Percentiles rank a stretch among this genome's conserved stretches.
Conservation (phyloP, 2,113 vertebrate genomes). For the Cygnus atratus region DNA sequence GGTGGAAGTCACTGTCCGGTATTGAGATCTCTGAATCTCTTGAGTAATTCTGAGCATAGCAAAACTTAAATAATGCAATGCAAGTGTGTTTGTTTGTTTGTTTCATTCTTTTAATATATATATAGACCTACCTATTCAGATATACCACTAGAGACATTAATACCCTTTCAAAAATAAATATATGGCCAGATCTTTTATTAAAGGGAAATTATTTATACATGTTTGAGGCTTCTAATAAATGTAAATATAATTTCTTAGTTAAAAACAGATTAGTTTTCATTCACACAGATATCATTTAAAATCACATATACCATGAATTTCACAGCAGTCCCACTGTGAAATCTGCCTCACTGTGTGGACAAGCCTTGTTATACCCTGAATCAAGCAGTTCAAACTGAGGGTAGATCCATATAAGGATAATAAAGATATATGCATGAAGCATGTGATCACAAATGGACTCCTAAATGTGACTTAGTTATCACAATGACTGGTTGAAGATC, state of each 20-base stretch:
- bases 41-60: background rate
- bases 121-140: background rate
- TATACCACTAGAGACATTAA: background rate
- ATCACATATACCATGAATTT: background rate
- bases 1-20: background rate
- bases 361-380: background rate
- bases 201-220: background rate
- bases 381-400: slow-evolving; percentile 8
- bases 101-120: background rate
- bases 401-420: background rate
- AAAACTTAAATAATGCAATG: background rate
- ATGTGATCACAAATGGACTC: background rate
- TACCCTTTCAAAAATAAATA: background rate
- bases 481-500: background rate
- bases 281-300: background rate
- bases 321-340: background rate
- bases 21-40: background rate
- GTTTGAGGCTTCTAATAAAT: background rate
- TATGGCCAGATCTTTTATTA: background rate
- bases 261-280: background rate
- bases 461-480: background rate
- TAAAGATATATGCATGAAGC: background rate
- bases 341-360: background rate
- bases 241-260: background rate
- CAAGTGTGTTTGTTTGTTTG: rapidly evolving